Percentiles rank a stretch among this genome's conserved stretches.
Conservation (phyloP, 2,113 vertebrate species). For the Falco punctatus region DNA sequence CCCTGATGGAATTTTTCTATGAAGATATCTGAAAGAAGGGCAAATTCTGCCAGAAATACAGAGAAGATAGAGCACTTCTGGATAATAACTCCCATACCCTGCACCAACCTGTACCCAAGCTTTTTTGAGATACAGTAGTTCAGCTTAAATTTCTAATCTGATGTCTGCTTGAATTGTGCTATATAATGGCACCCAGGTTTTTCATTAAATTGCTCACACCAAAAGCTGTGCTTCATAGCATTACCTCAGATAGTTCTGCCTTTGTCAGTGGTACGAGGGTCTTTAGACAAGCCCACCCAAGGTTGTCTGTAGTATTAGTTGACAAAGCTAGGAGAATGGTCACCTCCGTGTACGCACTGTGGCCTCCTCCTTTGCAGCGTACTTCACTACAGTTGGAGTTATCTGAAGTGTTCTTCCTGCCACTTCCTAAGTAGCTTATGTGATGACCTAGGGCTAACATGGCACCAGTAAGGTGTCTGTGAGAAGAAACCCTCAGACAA, state of each 20-base stretch:
- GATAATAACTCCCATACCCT: not conserved
- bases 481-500: not conserved
- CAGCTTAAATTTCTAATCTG: not conserved
- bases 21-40: not conserved
- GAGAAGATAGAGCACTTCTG: not conserved
- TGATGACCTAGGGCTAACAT: fast-evolving
- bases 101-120: not conserved
- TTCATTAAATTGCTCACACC: not conserved
- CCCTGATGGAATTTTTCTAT: not conserved
- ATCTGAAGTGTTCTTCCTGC: not conserved
- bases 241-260: not conserved
- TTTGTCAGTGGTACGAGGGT: not conserved
- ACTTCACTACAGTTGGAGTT: not conserved
- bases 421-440: not conserved
- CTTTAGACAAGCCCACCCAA: not conserved
- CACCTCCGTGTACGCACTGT: fast-evolving
- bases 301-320: not conserved
- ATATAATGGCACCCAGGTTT: not conserved
- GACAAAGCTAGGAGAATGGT: not conserved
- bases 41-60: not conserved
- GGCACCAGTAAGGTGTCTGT: not conserved
- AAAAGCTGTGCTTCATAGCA: not conserved
- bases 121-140: not conserved
- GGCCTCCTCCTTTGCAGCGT: not conserved
- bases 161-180: not conserved